Conservation (phyloP, 2,113 vertebrate genomes). For the Calyptommatus sinebrachiatus region DNA sequence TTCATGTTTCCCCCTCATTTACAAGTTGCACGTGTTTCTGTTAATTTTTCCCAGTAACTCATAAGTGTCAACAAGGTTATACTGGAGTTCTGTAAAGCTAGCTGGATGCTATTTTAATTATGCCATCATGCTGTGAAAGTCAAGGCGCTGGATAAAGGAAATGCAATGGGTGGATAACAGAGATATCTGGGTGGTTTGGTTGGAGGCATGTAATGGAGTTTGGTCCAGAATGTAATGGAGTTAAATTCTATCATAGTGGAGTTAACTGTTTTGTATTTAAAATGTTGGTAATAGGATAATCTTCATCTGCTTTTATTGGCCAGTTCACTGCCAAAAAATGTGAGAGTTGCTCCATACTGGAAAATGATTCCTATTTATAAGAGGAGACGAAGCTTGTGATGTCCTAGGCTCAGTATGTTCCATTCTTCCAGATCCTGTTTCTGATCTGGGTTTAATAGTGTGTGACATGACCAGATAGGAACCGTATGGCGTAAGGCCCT, state of each 20-base stretch:
- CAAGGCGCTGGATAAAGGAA: neutral
- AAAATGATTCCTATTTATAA: slow-evolving; percentile 66
- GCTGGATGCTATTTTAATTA: slow-evolving; percentile 28
- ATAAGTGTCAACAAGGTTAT: slow-evolving; percentile 52
- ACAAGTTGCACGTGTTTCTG: slow-evolving; percentile 54
- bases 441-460: slow-evolving; percentile 64
- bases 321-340: slow-evolving; percentile 55
- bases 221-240: slow-evolving; percentile 47
- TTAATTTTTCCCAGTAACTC: slow-evolving; percentile 65
- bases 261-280: slow-evolving; percentile 37
- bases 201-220: too few species aligned
- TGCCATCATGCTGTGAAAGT: slow-evolving; percentile 18
- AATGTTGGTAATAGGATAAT: slow-evolving; percentile 50
- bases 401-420: slow-evolving; percentile 49
- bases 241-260: slow-evolving; percentile 46
- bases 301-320: slow-evolving; percentile 60
- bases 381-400: slow-evolving; percentile 64
- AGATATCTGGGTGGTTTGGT: slow-evolving; percentile 11
- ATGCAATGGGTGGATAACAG: neutral
- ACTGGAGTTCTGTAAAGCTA: slow-evolving; percentile 9
- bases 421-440: slow-evolving; percentile 61
- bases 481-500: slow-evolving; percentile 32
- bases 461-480: slow-evolving; percentile 63
- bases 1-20: slow-evolving; percentile 49
- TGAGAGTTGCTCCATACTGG: slow-evolving; percentile 59